Base-by-base conservation (phyloP, 2,888 invertebrate genomes). In the Coremacera marginata region DNA sequence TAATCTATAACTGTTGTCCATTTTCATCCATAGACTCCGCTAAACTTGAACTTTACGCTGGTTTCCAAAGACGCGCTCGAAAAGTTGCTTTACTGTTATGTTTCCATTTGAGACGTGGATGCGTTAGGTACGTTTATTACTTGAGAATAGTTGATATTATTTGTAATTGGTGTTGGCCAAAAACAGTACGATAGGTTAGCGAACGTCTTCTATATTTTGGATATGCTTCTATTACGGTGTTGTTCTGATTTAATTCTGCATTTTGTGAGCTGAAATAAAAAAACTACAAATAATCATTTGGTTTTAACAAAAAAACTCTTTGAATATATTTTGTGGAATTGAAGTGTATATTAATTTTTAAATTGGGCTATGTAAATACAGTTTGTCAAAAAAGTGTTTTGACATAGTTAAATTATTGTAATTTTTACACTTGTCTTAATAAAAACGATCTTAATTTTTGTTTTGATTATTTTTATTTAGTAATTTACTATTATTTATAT, bases 1-100 rank as follows among this genome's bases (percentile, higher is more conserved):
- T 79, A 84, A 80, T 82, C 82, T 83, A 82, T 83, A 84, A 82
- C 82, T 84, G 83, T 83, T 82, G 83, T 84, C 85, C 86, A 86
- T 86, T 83, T 84, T 85, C 80, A 80, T 82, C 84, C 83, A 83
- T 82, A 84, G 81, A 82, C 74, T 65, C 74, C 49, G 67, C 65
- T 74, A 67, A 74, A 74, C 74, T 74, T 74, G 74, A 74, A 49
- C 74, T 67, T 74, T 65, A 34, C 22, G 67, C 74, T 74, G 65
- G 22, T 65, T 52, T 52, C 67, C 55, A 52, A 22, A 25, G 22
- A 44, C 60, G 31, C 51, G 27, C 25, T 67, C 19, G 67, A 67
- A 11, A 37, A 25, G 19, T 44, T 31, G 25, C 52, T 52, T 52
- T n/a, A 51, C 63, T 74, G 74, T 55, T 74, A 74, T 74, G 74